phyloP scores from a whole-genome alignment of 2,797 vertebrate genomes.

The Sebastiscus albofasciatus region DNA sequence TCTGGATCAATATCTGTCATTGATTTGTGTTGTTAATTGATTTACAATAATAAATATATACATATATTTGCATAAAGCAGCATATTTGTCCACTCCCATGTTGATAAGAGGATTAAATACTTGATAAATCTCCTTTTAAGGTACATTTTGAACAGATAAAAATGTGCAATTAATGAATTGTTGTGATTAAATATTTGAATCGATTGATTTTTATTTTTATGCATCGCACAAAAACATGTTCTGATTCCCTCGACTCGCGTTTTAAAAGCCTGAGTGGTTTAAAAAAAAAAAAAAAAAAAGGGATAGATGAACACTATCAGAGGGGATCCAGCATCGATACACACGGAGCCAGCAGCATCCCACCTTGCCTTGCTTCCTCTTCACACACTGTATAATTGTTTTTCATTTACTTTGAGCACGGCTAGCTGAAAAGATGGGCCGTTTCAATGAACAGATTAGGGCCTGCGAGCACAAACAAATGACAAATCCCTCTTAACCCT shows the following conservation, averaged over 20 bases:
- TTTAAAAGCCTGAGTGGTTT: conserved; percentile 35
- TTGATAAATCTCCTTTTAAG: too few species aligned
- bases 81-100: too few species aligned
- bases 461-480: conserved; percentile 94
- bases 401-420: conserved; percentile 89
- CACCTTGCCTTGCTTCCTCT: conserved; percentile 70
- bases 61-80: too few species aligned
- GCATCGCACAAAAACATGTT: neutral
- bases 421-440: conserved; percentile 90
- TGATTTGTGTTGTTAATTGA: too few species aligned
- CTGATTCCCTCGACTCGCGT: neutral
- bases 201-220: neutral
- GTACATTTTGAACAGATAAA: too few species aligned
- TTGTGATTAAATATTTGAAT: too few species aligned
- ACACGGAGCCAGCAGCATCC: conserved; percentile 41
- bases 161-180: too few species aligned
- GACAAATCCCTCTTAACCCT: conserved; percentile 98
- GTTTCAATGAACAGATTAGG: conserved; percentile 96
- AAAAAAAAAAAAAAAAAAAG: neutral
- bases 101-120: too few species aligned
- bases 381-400: conserved; percentile 76
- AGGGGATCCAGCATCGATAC: conserved; percentile 24
- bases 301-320: conserved; percentile 26
- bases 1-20: too few species aligned
- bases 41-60: too few species aligned